Evolutionary conservation across 2,888 invertebrate species (phyloP).

Genomic region (Andrena trimmerana): DNA sequence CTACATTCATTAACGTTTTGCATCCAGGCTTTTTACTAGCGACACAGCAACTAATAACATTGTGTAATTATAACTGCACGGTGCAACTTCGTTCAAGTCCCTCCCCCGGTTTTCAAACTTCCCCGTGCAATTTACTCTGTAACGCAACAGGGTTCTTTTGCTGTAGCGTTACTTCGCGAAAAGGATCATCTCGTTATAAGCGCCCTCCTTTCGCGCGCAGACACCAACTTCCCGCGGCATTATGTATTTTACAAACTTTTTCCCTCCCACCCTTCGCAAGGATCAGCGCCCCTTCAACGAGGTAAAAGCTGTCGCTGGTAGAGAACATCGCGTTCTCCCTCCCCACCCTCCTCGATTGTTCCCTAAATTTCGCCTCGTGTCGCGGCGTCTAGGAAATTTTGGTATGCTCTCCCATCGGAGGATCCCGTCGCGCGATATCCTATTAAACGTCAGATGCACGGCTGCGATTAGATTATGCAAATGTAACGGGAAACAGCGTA

Average conservation of each 20-base stretch:
- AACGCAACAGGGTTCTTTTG: constrained; percentile 14
- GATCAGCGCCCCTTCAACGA: neutral
- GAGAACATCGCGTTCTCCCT: neutral
- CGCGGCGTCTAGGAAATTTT: neutral
- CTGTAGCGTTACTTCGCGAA: constrained; percentile 12
- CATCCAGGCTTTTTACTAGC: constrained; percentile 16
- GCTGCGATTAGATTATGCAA: constrained; percentile 40
- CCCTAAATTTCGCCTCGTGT: neutral
- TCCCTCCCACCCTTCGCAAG: constrained; percentile 1
- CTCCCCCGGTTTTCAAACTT: constrained; percentile 18
- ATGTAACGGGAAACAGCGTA: constrained; percentile 21
- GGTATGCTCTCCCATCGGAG: neutral
- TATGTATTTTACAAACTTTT: constrained; percentile 27
- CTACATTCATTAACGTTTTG: constrained; percentile 8
- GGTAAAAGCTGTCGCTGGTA: neutral
- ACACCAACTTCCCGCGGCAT: constrained; percentile 4
- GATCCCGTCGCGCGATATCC: constrained; percentile 2
- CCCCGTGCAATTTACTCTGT: constrained; percentile 27
- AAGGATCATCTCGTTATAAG: constrained; percentile 38
- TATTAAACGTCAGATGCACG: constrained; percentile 25
- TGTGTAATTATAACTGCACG: constrained; percentile 12
- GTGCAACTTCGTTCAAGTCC: neutral
- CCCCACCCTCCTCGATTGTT: too few relatives aligned
- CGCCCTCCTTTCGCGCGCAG: neutral
- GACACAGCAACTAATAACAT: constrained; percentile 2